Percentiles rank a stretch among this genome's conserved stretches.
Conservation (phyloP, 1,140 invertebrate species). For the Pogonognathellus flavescens region DNA sequence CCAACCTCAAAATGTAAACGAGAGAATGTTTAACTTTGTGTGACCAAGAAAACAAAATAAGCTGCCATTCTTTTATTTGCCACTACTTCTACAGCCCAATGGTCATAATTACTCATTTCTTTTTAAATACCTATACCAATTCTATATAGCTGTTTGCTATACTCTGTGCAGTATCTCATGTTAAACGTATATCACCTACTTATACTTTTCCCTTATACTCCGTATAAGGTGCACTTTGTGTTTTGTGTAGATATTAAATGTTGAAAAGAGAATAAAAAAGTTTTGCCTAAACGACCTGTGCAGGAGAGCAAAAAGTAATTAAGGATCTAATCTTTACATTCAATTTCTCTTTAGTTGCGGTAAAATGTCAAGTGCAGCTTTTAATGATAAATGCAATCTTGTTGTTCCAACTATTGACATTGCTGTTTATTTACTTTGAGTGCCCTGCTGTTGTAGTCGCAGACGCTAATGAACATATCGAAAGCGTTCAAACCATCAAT, state of each 20-base stretch:
- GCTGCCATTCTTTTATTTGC: neutral
- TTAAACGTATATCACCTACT: no score
- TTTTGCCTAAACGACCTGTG: no score
- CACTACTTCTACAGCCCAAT: neutral
- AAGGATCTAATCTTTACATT: constrained; percentile 20
- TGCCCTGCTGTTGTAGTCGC: no score
- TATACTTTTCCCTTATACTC: neutral
- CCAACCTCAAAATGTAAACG: neutral
- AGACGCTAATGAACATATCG: constrained; percentile 35
- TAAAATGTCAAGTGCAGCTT: constrained; percentile 24
- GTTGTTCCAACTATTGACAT: neutral
- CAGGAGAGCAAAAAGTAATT: constrained; percentile 3
- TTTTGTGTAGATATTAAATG: no score
- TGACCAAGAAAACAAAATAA: neutral
- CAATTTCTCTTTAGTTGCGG: constrained; percentile 14
- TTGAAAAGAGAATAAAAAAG: no score
- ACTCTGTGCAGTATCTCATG: no score
- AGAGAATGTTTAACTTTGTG: constrained; percentile 14
- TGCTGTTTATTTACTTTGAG: neutral
- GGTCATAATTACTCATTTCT: no score
- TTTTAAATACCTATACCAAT: no score
- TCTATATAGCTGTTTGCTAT: no score
- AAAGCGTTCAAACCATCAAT: constrained; percentile 2
- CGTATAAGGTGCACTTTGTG: neutral
- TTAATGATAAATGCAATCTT: constrained; percentile 17